phyloP scores from a whole-genome alignment of 2,797 vertebrate genomes.

The Strix occidentalis region DNA sequence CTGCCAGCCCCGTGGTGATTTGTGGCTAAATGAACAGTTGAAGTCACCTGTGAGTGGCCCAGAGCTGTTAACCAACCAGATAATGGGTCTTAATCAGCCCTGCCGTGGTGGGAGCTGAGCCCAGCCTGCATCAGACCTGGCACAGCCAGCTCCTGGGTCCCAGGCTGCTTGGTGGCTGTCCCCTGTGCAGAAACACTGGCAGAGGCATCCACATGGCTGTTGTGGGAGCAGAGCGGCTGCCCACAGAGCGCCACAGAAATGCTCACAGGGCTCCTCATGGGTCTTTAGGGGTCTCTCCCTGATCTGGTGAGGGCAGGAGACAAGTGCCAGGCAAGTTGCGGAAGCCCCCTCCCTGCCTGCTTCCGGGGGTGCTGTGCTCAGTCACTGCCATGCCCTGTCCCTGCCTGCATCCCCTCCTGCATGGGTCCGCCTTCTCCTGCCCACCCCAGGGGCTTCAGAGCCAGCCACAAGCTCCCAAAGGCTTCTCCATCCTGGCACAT shows the following conservation, averaged over 20 bases:
- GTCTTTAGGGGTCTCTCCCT: background rate
- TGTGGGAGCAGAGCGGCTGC: background rate
- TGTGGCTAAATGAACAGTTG: slow-evolving; percentile 49
- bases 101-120: background rate
- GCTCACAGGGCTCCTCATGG: background rate
- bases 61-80: background rate
- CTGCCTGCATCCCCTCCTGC: background rate
- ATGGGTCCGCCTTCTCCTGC: background rate
- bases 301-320: background rate
- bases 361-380: background rate
- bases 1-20: slow-evolving; percentile 45
- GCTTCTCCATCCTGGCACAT: background rate
- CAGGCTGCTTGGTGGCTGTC: background rate
- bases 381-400: background rate
- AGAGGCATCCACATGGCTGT: rapidly evolving
- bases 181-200: background rate
- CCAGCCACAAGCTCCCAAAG: background rate
- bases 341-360: background rate
- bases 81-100: slow-evolving; percentile 1
- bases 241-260: background rate
- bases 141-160: background rate
- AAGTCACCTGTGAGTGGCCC: slow-evolving; percentile 10
- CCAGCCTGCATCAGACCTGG: background rate
- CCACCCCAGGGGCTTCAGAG: background rate
- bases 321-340: background rate